Conservation (phyloP, 2,797 vertebrate genomes). For the Eleutherodactylus coqui region DNA sequence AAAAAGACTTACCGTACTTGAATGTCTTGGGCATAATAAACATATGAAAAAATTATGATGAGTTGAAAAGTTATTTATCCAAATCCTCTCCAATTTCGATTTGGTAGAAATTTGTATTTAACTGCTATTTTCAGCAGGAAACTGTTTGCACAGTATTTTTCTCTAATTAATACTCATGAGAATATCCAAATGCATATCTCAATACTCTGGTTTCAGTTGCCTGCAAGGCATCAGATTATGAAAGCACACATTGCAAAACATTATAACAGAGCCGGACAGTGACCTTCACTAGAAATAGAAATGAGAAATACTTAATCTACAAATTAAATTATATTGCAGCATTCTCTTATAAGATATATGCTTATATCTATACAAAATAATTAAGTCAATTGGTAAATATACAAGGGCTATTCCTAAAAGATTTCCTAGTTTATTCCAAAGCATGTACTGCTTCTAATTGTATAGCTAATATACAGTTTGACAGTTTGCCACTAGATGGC, state of each 20-base stretch:
- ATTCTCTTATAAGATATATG: neutral
- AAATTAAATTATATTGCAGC: neutral
- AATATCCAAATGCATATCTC: neutral
- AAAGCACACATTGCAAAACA: neutral
- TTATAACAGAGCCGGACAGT: neutral
- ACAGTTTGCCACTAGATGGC: too few relatives aligned
- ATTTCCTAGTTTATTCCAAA: neutral
- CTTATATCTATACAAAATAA: neutral
- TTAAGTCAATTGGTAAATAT: neutral
- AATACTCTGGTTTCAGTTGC: neutral
- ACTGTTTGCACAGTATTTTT: neutral
- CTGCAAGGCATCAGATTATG: neutral
- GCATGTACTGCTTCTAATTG: neutral
- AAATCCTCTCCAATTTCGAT: neutral
- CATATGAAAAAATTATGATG: neutral
- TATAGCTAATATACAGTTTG: neutral
- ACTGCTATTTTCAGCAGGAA: neutral
- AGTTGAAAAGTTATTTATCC: neutral
- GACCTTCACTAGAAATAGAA: neutral
- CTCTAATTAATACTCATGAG: slow-evolving; percentile 18
- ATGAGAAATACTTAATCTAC: neutral
- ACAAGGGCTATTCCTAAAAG: neutral
- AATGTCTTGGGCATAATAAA: neutral
- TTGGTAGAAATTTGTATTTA: neutral
- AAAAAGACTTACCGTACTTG: too few relatives aligned